Evolutionary conservation across 2,113 vertebrate species (phyloP), one percentile per base, ranked within the genome.

Genomic region (Phylloscopus whistleri): DNA sequence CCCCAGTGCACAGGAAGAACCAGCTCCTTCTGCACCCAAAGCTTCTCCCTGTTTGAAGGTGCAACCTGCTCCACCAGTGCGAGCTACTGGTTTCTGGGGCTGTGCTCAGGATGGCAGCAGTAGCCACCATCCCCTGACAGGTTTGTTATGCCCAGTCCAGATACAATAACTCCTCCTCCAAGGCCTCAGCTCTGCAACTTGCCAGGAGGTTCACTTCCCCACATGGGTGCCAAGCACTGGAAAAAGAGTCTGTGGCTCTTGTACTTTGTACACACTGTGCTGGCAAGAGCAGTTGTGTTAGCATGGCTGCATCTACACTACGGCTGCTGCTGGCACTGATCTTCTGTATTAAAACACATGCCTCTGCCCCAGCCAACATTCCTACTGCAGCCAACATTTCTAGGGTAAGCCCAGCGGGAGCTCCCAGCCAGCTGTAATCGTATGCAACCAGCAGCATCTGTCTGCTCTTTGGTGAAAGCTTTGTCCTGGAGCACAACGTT

Each of bases 371-470:
- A 90, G 93, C 93, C 92, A 96, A 83, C 87, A 86, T 84, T 93
- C 70, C 83, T 92, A 7, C 10, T 59, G 59, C 85, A 91, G 87
- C 70, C 85, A 94, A 9, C 30, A 58, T 52, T 86, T 81, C 80
- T 28, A 58, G 58, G 7, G 20, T 33, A 58, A 93, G 75, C 77
- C 81, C 66, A 10, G 69, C 70, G 41, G 81, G n/a, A 87, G 39
- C 31, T 83, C 75, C 51, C 75, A 33, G 63, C 35, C 2, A 2
- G 70, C 75, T 77, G 64, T 15, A 51, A 62, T 43, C 0, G 0
- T 56, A 53, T 0, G 0, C 51, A 76, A 46, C 37, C 4, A 0
- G 44, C 64, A 79, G 63, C 0, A 0, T 46, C 70, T 73, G 67
- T 51, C 64, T 91, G 76, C 83, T 37, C 59, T 69, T 53, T 30